These are phyloP conservation scores for Toxotes jaculatrix DNA, from an alignment of 2,113 vertebrate genomes.

Conservation along the genomic window DNA sequence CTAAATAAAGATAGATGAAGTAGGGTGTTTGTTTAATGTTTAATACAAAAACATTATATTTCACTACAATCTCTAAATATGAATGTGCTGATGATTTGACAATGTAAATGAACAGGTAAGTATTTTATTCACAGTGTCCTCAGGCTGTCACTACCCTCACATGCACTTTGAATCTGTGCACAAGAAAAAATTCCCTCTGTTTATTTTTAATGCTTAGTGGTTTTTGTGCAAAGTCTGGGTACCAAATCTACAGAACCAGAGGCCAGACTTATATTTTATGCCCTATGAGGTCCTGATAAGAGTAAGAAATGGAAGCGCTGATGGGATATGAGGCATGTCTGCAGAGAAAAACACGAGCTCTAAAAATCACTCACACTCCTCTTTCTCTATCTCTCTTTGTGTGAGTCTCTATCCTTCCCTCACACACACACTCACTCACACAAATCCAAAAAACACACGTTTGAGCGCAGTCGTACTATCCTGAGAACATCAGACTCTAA, in stretches of 20 bases:
- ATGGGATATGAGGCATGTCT: conserved; percentile 47
- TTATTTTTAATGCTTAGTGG: conserved; percentile 32
- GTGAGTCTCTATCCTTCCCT: conserved; percentile 7
- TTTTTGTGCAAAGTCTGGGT: conserved; percentile 20
- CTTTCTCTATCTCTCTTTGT: background rate
- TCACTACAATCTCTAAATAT: background rate
- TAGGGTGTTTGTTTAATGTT: background rate
- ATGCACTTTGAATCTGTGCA: conserved; percentile 29
- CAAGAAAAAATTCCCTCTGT: conserved; percentile 19
- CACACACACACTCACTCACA: background rate
- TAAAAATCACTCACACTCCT: conserved; percentile 7
- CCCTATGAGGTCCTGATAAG: conserved; percentile 49
- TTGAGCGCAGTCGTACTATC: conserved; percentile 24
- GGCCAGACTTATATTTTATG: conserved; percentile 58
- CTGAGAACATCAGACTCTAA: conserved; percentile 39
- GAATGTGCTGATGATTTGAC: background rate
- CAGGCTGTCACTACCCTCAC: conserved; percentile 24
- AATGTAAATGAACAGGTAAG: conserved; percentile 11
- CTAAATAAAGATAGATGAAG: background rate
- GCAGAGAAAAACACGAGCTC: conserved; percentile 32
- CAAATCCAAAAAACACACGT: conserved; percentile 38
- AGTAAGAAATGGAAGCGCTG: conserved; percentile 36
- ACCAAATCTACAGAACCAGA: conserved; percentile 23
- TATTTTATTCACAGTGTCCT: conserved; percentile 15
- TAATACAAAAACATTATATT: background rate